A percentile compares a stretch with the other conserved stretches of the same genome.
Evolutionary conservation across 37 sponge, comb jelly and placozoan species (phyloP).

Genomic region (Chondrilla cf. caribensis): DNA sequence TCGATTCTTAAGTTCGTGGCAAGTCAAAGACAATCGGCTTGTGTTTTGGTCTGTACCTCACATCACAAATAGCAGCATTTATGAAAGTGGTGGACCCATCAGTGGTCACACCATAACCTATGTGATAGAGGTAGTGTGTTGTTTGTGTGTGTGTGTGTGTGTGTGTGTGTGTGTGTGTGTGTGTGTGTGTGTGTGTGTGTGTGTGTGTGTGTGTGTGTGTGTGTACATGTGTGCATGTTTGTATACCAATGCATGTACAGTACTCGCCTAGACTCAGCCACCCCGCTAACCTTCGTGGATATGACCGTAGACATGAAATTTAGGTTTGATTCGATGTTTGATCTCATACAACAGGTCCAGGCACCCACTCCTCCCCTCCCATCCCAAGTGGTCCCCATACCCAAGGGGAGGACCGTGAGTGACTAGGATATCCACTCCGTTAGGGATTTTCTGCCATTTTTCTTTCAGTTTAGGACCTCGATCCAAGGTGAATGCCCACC

Average conservation of each 20-base stretch:
- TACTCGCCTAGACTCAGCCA: too few relatives aligned
- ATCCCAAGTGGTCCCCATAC: constrained; percentile 41
- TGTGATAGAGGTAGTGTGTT: neutral
- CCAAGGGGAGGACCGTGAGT: constrained; percentile 77
- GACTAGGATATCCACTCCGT: constrained; percentile 56
- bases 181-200: too few relatives aligned
- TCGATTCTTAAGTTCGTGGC: too few relatives aligned
- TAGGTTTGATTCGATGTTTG: constrained; percentile 52
- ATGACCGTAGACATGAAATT: constrained; percentile 67
- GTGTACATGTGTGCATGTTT: too few relatives aligned
- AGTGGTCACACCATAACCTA: constrained; percentile 84
- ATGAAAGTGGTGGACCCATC: constrained; percentile 79
- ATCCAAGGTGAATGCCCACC: constrained; percentile 61
- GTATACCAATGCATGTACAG: too few relatives aligned
- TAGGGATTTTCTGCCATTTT: constrained; percentile 64
- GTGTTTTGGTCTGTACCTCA: constrained; percentile 68
- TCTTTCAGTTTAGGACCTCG: constrained; percentile 50
- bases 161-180: too few relatives aligned
- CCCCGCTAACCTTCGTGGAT: constrained; percentile 61
- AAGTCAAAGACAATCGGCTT: constrained; percentile 82
- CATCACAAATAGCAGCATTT: constrained; percentile 80
- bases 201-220: neutral
- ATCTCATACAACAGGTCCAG: constrained; percentile 53
- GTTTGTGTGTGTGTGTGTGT: too few relatives aligned
- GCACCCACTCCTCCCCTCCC: constrained; percentile 54